These are phyloP conservation scores for Andinoacara biseriatus DNA, from an alignment of 2,113 vertebrate genomes.

Conservation along the genomic window DNA sequence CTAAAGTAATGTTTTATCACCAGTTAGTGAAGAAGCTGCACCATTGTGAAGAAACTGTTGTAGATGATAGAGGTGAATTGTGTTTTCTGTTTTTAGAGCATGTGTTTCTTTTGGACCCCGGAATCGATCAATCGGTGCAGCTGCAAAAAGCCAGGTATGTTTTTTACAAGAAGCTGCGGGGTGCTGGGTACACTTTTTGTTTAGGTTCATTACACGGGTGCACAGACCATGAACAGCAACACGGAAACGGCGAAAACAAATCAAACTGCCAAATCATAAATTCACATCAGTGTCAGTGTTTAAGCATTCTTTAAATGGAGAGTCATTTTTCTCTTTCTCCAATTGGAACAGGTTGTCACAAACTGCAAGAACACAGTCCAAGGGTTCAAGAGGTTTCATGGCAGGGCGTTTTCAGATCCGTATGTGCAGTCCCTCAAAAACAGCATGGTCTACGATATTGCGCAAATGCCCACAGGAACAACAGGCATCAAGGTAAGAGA, in stretches of 20 bases:
- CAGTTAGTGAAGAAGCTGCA: background rate
- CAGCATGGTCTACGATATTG: slow-evolving; percentile 90
- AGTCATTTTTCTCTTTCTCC: background rate
- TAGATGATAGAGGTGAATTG: slow-evolving; percentile 10
- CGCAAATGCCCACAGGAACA: slow-evolving; percentile 90
- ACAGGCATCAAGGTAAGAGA: slow-evolving; percentile 91
- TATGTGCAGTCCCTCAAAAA: slow-evolving; percentile 90
- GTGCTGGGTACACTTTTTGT: background rate
- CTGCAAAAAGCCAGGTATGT: slow-evolving; percentile 96
- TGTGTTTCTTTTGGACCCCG: slow-evolving; percentile 95
- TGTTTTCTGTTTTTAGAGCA: slow-evolving; percentile 79
- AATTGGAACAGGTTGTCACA: slow-evolving; percentile 86
- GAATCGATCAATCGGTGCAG: slow-evolving; percentile 94
- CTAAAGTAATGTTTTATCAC: background rate
- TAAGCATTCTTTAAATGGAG: background rate
- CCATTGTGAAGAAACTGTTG: background rate
- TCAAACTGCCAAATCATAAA: background rate
- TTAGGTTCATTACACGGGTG: background rate
- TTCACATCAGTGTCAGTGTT: background rate
- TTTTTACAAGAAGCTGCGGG: background rate
- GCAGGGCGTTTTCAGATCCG: slow-evolving; percentile 92
- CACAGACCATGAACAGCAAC: background rate
- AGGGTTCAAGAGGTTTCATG: slow-evolving; percentile 98
- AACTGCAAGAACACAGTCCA: slow-evolving; percentile 98
- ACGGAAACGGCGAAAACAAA: background rate